Evolutionary conservation across 2,113 vertebrate species (phyloP).

Genomic region (Trichechus manatus): DNA sequence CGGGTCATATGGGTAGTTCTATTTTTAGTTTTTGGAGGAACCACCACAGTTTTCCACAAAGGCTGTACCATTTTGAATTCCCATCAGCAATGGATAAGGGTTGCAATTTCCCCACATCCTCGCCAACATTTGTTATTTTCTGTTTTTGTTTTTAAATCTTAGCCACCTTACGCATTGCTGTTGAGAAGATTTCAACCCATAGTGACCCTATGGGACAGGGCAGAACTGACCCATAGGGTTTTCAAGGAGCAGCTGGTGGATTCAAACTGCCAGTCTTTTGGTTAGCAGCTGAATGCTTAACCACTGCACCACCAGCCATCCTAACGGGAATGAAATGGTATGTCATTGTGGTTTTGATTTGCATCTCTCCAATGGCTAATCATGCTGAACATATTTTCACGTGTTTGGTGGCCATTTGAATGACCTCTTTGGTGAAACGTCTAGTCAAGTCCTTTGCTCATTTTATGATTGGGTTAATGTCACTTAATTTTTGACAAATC

Average conservation of each 20-base stretch:
- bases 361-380: background rate
- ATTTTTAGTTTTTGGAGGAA: background rate
- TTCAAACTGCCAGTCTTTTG: too few relatives aligned
- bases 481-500: background rate
- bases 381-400: background rate
- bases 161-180: too few relatives aligned
- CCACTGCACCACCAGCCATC: background rate
- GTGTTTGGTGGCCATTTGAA: background rate
- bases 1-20: background rate
- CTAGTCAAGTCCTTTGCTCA: background rate
- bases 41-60: background rate
- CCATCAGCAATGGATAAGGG: background rate
- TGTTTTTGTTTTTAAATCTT: background rate
- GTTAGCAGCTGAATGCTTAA: too few relatives aligned
- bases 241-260: too few relatives aligned
- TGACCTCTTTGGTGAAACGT: background rate
- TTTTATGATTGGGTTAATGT: background rate
- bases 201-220: too few relatives aligned
- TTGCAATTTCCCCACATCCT: background rate
- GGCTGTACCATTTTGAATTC: background rate
- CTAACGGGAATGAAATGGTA: background rate
- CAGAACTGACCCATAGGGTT: too few relatives aligned
- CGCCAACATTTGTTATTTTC: background rate
- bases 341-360: background rate
- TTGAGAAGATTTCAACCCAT: too few relatives aligned